phyloP scores from a whole-genome alignment of 2,888 invertebrate species.

The Xanthorhoe designata region DNA sequence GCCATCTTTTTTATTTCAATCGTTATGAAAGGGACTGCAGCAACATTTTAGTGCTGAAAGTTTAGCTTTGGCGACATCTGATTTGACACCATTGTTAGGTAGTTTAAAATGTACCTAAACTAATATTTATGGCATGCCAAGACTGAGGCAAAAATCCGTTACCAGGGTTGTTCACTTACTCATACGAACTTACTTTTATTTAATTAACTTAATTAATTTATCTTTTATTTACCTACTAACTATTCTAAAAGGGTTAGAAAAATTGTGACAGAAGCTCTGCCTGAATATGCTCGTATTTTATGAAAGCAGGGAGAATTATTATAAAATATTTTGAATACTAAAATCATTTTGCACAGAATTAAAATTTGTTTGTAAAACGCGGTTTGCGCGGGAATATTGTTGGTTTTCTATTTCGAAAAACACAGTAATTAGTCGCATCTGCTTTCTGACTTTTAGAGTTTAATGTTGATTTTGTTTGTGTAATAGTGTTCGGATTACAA shows the following conservation, averaged over 20 bases:
- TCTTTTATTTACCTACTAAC: too few relatives aligned
- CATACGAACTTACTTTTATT: too few relatives aligned
- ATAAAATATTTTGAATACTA: neutral
- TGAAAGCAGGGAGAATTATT: slow-evolving; percentile 5
- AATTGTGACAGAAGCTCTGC: neutral
- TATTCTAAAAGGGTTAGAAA: neutral
- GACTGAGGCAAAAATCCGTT: too few relatives aligned
- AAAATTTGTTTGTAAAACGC: slow-evolving; percentile 4
- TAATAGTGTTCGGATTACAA: neutral
- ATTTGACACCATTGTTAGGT: too few relatives aligned
- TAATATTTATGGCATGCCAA: too few relatives aligned
- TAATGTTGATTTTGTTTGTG: slow-evolving; percentile 6
- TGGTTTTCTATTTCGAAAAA: slow-evolving; percentile 15
- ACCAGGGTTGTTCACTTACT: too few relatives aligned
- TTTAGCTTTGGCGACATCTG: too few relatives aligned
- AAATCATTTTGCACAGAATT: slow-evolving; percentile 12
- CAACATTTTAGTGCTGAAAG: too few relatives aligned
- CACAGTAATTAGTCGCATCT: slow-evolving; percentile 17
- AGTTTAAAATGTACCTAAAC: too few relatives aligned
- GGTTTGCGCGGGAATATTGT: neutral
- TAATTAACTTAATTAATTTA: too few relatives aligned
- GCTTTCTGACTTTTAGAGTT: slow-evolving; percentile 8
- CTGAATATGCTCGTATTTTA: neutral
- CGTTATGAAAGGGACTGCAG: too few relatives aligned
- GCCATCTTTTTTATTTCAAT: too few relatives aligned